These are phyloP conservation scores for Drosophila mayaguana DNA, from an alignment of 2,888 invertebrate species.

Conservation along the genomic window DNA sequence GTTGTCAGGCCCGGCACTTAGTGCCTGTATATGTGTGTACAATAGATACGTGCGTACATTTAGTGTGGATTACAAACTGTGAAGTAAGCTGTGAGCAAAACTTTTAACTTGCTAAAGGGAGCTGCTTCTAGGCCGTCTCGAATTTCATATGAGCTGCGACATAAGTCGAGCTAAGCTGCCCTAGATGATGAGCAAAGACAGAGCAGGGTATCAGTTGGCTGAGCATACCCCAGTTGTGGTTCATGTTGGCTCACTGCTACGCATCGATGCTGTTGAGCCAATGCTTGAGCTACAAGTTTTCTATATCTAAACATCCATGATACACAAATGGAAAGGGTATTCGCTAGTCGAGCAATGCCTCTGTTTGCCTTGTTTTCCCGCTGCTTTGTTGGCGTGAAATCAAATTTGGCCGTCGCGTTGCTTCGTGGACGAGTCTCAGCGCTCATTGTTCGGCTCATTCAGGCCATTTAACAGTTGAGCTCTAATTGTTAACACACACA, in stretches of 20 bases:
- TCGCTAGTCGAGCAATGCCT: background rate
- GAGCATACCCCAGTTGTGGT: background rate
- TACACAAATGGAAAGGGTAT: background rate
- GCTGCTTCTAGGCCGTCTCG: background rate
- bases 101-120: background rate
- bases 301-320: background rate
- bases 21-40: background rate
- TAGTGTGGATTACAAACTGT: slow-evolving; percentile 2
- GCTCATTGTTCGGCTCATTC: slow-evolving; percentile 4
- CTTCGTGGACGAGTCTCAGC: background rate
- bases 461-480: slow-evolving; percentile 21
- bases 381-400: slow-evolving; percentile 6
- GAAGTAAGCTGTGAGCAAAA: background rate
- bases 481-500: slow-evolving; percentile 15
- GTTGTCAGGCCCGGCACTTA: slow-evolving; percentile 6
- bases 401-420: slow-evolving; percentile 13
- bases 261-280: background rate
- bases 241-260: background rate
- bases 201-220: background rate
- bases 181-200: background rate
- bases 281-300: background rate
- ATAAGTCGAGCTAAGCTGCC: background rate
- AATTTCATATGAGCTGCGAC: background rate
- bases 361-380: background rate
- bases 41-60: background rate